Conservation (phyloP, 2,888 invertebrate genomes). For the Anthrax anthrax region DNA sequence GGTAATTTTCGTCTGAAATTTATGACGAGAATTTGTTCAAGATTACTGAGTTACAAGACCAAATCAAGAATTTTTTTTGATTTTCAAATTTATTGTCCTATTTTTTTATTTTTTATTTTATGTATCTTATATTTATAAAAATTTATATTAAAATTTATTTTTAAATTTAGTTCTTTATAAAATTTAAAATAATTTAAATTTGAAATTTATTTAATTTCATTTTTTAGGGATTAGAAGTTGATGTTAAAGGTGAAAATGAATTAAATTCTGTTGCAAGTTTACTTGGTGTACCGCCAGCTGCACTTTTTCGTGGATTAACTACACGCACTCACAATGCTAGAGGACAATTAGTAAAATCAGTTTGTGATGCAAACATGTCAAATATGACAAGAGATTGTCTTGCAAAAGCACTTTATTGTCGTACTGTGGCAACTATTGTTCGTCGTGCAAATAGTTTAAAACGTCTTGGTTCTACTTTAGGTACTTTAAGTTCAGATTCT, state of each 20-base stretch:
- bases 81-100: not conserved
- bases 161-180: too few species aligned
- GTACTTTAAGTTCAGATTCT: constrained; percentile 79
- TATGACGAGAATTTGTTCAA: constrained; percentile 8
- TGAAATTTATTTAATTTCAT: too few species aligned
- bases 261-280: constrained; percentile 74
- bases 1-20: constrained; percentile 34
- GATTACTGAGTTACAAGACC: constrained; percentile 29
- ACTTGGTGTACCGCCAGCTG: constrained; percentile 43
- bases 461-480: constrained; percentile 62
- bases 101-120: not conserved
- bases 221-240: constrained; percentile 48
- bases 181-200: too few species aligned
- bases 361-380: constrained; percentile 74
- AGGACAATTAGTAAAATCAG: constrained; percentile 64
- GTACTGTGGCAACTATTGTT: constrained; percentile 87
- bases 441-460: constrained; percentile 84
- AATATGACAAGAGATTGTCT: constrained; percentile 78
- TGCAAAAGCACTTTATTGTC: constrained; percentile 84
- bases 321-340: constrained; percentile 65
- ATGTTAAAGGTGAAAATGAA: constrained; percentile 68
- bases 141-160: too few species aligned
- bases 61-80: constrained; percentile 9
- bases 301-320: constrained; percentile 57
- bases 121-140: too few species aligned